phyloP scores from a whole-genome alignment of 2,888 invertebrate species.

The Chorisops tibialis region DNA sequence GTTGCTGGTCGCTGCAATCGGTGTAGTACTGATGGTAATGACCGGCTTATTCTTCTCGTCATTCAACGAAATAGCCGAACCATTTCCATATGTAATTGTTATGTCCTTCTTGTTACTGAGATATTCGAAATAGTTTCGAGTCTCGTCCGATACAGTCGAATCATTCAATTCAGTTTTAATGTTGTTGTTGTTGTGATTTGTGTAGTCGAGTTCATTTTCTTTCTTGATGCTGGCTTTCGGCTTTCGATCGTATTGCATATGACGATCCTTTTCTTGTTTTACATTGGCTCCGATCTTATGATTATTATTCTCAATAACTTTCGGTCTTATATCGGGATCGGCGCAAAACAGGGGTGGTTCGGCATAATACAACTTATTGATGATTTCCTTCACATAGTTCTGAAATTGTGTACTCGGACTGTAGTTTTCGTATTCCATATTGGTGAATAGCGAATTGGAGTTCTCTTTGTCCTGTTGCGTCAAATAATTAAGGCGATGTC shows the following conservation, averaged over 20 bases:
- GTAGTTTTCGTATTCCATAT: slow-evolving; percentile 51
- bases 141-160: slow-evolving; percentile 39
- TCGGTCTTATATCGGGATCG: slow-evolving; percentile 3
- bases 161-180: slow-evolving; percentile 34
- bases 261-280: not conserved
- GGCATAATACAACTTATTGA: slow-evolving; percentile 51
- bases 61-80: too few relatives aligned
- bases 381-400: slow-evolving; percentile 51
- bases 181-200: slow-evolving; percentile 22
- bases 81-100: slow-evolving; percentile 44
- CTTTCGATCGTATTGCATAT: too few relatives aligned
- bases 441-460: slow-evolving; percentile 44
- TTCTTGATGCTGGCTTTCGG: not conserved
- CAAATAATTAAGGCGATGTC: slow-evolving; percentile 32
- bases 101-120: slow-evolving; percentile 51
- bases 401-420: slow-evolving; percentile 51
- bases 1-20: not conserved
- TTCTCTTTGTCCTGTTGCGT: slow-evolving; percentile 37
- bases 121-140: slow-evolving; percentile 51
- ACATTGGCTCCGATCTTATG: too few relatives aligned
- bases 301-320: not conserved
- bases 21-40: not conserved
- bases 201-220: slow-evolving; percentile 29
- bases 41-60: slow-evolving; percentile 14
- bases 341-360: slow-evolving; percentile 48